Base-by-base conservation (phyloP, 64 coral and sea anemone species). In the Anthopleura sola region DNA sequence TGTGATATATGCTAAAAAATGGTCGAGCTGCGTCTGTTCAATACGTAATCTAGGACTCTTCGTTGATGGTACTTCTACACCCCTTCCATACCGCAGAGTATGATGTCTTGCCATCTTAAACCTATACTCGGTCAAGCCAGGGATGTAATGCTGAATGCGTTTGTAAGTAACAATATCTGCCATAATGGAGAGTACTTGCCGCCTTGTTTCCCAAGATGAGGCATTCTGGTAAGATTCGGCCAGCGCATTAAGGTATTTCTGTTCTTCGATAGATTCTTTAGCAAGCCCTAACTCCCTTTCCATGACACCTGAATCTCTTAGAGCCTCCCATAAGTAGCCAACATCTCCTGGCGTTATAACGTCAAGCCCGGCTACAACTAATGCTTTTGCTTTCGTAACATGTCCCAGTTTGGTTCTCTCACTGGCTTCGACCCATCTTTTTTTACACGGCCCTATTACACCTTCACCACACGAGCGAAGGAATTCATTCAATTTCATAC, bases 271-370 rank as follows among this genome's bases (percentile, higher is more conserved):
- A 5, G 58, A 62, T 38, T 50, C 37, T 71, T 83, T 53, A 28
- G 31, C 54, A 29, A 82, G 66, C 24, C 87, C 56, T 19, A 88
- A 78, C 81, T 68, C 87, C 78, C 66, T 82, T 37, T 88, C 87
- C 21, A 89, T 56, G 4, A 31, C 31, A 74, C 87, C 79, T 9
- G 87, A 83, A 24, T 83, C 69, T 83, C 39, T 75, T 8, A 89
- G 34, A 32, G 87, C 87, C 60, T 89, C 87, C 87, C 87, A 83
- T 23, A 88, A 37, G 38, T 82, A 82, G 54, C 78, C 40, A 64
- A 38, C 87, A 48, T 88, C 87, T 49, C 78, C 87, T 56, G 88
- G 88, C 9, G 82, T n/a, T n/a, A n/a, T n/a, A n/a, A n/a, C n/a
- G n/a, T n/a, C n/a, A n/a, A n/a, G n/a, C n/a, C 66, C 88, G n/a